These are phyloP conservation scores for Drosophila rhopaloa DNA, from an alignment of 1,140 invertebrate species.

Conservation along the genomic window DNA sequence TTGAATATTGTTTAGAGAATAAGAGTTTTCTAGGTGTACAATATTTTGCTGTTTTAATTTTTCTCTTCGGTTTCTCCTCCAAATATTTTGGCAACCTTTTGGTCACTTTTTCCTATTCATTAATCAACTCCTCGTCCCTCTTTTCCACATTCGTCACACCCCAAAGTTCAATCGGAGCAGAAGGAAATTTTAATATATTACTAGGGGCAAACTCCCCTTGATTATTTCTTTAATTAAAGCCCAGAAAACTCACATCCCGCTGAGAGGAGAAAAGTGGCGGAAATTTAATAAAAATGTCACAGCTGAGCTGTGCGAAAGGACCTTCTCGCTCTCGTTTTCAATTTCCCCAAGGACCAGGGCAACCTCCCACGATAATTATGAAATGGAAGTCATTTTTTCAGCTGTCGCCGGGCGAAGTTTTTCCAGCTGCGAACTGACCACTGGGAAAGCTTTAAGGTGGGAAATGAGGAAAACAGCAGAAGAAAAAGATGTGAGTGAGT, in stretches of 20 bases:
- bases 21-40: no score
- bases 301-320: conserved; percentile 41
- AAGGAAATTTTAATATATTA: conserved; percentile 47
- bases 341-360: conserved; percentile 28
- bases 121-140: conserved; percentile 26
- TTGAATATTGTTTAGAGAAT: not conserved
- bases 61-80: not conserved
- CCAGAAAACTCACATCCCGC: conserved; percentile 17
- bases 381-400: conserved; percentile 54
- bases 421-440: conserved; percentile 29
- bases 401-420: conserved; percentile 44
- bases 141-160: not conserved
- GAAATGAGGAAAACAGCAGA: conserved; percentile 12
- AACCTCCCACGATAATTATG: conserved; percentile 60
- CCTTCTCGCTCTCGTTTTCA: conserved; percentile 14
- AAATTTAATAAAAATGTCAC: conserved; percentile 72
- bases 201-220: conserved; percentile 8
- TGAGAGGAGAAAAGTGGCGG: conserved; percentile 3
- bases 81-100: conserved; percentile 25
- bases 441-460: conserved; percentile 31
- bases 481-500: conserved; percentile 6
- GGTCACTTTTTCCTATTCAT: conserved; percentile 13
- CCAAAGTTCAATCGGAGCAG: conserved; percentile 12
- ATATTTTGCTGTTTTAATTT: not conserved
- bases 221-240: conserved; percentile 64